Base-by-base conservation (phyloP, 2,888 invertebrate genomes). In the Oscheius onirici region DNA sequence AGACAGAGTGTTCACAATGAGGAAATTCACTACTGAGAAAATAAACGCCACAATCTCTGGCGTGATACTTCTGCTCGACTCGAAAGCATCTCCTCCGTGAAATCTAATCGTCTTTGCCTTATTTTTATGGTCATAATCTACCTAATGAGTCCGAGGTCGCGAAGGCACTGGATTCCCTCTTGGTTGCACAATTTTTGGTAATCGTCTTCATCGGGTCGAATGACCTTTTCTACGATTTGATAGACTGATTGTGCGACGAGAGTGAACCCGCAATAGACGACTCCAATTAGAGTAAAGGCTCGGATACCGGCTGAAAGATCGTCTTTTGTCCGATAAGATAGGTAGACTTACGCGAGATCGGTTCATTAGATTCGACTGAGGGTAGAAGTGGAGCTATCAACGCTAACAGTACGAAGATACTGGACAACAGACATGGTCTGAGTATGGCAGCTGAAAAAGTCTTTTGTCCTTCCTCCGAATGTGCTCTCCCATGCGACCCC, bases 401-500 rank as follows among this genome's bases (percentile, higher is more conserved):
- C 13, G 80, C 85, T 22, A 86, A 54, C 1, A 86, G 28, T 13
- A 84, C 78, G 60, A 86, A 87, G 6, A 77, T 72, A 13, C 82
- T 73, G n/a, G 85, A 84, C 26, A 87, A 41, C 28, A 84, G 75
- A 49, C 79, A 75, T 10, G 87, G 87, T 40, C 87, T 74, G n/a
- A 87, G 68, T 26, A 84, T 60, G n/a, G 83, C 84, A 41, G 80
- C 83, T 81, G 73, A 63, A 76, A 78, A 44, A 17, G 22, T 2
- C 49, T 17, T 6, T 46, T 63, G 13, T 55, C 26, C 34, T 26
- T 15, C 54, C 17, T 17, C 13, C 52, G 20, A 17, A 15, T 49
- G 24, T 22, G 58, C 8, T 22, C 22, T 43, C 43, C 43, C 22
- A 41, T 28, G 28, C 15, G 26, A 6, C 61, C 24, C 44, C 26